Percentiles rank a stretch among this genome's conserved stretches.
Conservation (phyloP, 2,888 invertebrate species). For the Creontiades dilutus region DNA sequence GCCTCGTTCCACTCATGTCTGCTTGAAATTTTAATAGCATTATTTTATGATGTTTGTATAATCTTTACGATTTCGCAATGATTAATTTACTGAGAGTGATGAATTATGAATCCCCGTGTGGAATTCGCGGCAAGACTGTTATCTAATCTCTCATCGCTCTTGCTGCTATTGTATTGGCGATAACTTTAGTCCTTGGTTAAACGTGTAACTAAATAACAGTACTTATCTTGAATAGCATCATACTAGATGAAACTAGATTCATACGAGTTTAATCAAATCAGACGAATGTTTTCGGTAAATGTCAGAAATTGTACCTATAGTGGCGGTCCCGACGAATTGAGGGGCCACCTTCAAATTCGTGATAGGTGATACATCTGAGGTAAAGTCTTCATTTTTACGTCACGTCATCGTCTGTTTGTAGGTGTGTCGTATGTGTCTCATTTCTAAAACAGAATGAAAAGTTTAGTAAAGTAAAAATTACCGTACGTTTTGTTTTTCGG, state of each 20-base stretch:
- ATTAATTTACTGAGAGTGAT: background rate
- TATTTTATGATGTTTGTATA: background rate
- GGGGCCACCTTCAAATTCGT: background rate
- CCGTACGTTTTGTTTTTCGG: no score
- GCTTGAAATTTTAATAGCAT: background rate
- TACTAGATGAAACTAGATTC: slow-evolving; percentile 26
- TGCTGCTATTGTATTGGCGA: background rate
- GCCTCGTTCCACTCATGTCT: background rate
- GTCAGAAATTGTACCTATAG: background rate
- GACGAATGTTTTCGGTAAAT: background rate
- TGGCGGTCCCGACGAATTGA: background rate
- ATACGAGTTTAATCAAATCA: background rate
- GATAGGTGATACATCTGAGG: background rate
- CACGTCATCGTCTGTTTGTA: no score
- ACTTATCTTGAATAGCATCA: slow-evolving; percentile 7
- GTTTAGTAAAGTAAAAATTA: no score
- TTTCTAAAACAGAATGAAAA: no score
- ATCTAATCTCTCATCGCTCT: background rate
- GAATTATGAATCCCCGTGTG: background rate
- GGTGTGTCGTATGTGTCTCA: no score
- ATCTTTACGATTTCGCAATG: background rate
- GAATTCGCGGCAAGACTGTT: background rate
- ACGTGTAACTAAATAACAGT: background rate
- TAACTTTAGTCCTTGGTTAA: background rate
- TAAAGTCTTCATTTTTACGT: background rate